A percentile compares a stretch with the other conserved stretches of the same genome.
These are phyloP conservation scores for Hassar affinis DNA, from an alignment of 2,113 vertebrate species.

Conservation along the genomic window DNA sequence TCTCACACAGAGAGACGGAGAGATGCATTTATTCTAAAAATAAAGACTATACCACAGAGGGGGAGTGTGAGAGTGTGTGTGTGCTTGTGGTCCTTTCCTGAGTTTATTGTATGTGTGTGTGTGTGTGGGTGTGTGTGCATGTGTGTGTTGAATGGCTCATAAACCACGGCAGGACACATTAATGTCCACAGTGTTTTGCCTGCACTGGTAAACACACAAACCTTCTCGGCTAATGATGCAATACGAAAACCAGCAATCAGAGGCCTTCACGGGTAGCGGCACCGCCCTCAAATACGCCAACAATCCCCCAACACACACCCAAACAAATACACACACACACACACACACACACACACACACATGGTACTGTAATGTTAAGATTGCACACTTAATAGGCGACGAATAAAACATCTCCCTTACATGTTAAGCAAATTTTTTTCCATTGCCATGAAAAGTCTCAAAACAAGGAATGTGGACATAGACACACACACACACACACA, in stretches of 20 bases:
- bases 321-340: constrained; percentile 42
- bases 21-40: constrained; percentile 23
- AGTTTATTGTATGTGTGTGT: constrained; percentile 23
- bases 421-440: constrained; percentile 22
- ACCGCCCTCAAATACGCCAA: constrained; percentile 2
- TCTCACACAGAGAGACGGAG: not conserved
- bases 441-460: constrained; percentile 11
- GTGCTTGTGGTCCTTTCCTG: not conserved
- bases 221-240: constrained; percentile 89
- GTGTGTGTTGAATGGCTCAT: constrained; percentile 66
- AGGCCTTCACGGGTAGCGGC: constrained; percentile 78
- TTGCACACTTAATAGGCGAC: constrained; percentile 34
- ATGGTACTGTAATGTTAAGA: constrained; percentile 11
- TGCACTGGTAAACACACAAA: constrained; percentile 85
- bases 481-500: not conserved
- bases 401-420: constrained; percentile 35
- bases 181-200: constrained; percentile 85
- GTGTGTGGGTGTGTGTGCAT: constrained; percentile 41
- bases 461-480: not conserved
- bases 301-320: constrained; percentile 19
- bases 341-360: constrained; percentile 40
- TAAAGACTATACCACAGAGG: constrained; percentile 25
- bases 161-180: constrained; percentile 86
- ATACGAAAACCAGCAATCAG: constrained; percentile 84
- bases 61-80: not conserved